These are phyloP conservation scores for Temnothorax unifasciatus DNA, from an alignment of 2,888 invertebrate genomes.

Conservation along the genomic window DNA sequence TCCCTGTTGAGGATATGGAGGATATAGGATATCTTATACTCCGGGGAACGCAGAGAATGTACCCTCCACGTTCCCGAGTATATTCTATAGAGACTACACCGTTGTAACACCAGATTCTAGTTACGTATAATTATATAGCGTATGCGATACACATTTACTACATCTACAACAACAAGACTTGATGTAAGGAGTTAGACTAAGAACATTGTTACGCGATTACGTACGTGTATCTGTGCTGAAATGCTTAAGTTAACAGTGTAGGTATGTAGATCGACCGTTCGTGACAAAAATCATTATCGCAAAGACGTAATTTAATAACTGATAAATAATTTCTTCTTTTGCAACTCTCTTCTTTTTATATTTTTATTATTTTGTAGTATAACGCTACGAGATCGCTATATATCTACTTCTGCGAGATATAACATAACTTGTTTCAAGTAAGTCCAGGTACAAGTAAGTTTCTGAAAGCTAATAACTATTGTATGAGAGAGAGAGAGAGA, in stretches of 20 bases:
- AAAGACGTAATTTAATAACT: neutral
- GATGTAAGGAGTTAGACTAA: conserved; percentile 18
- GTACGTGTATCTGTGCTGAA: neutral
- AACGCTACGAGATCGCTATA: neutral
- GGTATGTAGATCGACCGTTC: neutral
- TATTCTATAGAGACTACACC: conserved; percentile 41
- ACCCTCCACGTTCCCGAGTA: conserved; percentile 24
- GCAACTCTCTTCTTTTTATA: neutral
- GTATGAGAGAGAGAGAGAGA: neutral
- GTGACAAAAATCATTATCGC: neutral
- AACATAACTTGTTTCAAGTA: conserved; percentile 18
- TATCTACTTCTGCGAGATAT: neutral
- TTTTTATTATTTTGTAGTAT: neutral
- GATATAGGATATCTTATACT: conserved; percentile 44
- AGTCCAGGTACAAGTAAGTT: conserved; percentile 34
- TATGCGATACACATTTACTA: conserved; percentile 19
- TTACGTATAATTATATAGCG: conserved; percentile 45
- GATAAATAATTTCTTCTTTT: neutral
- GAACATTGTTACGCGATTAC: conserved; percentile 27
- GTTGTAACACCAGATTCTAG: conserved; percentile 38
- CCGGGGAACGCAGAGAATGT: conserved; percentile 38
- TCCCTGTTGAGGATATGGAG: conserved; percentile 41
- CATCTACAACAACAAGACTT: conserved; percentile 26
- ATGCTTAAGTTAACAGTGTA: neutral
- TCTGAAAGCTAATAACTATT: conserved; percentile 39